These are phyloP conservation scores for Enteromius afrohamiltoni DNA, from an alignment of 2,797 vertebrate genomes.

Conservation along the genomic window DNA sequence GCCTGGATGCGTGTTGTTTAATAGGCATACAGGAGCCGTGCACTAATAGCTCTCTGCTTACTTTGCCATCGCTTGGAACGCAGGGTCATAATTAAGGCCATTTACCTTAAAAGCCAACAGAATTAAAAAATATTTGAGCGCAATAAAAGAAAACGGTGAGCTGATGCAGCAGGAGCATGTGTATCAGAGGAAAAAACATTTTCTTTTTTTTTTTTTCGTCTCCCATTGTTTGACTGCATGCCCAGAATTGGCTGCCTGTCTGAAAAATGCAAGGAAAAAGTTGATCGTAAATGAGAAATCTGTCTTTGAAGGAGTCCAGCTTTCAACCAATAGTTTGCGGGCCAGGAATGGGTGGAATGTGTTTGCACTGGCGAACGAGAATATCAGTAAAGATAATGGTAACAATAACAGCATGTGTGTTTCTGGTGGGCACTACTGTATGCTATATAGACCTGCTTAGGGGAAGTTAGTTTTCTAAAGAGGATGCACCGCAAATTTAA, in stretches of 20 bases:
- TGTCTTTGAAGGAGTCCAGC: conserved; percentile 41
- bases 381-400: conserved; percentile 49
- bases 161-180: conserved; percentile 34
- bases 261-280: conserved; percentile 44
- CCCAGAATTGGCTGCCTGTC: conserved; percentile 43
- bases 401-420: conserved; percentile 21
- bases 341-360: conserved; percentile 52
- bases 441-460: neutral
- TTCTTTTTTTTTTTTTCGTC: neutral
- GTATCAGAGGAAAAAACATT: neutral
- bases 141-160: conserved; percentile 54
- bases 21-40: conserved; percentile 39
- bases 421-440: neutral
- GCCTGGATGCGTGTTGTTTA: conserved; percentile 31
- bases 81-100: conserved; percentile 55
- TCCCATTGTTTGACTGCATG: conserved; percentile 44
- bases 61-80: conserved; percentile 36
- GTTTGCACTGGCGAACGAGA: conserved; percentile 33
- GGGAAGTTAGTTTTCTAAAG: neutral
- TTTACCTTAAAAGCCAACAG: conserved; percentile 55
- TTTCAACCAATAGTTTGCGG: conserved; percentile 28
- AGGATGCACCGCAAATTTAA: neutral
- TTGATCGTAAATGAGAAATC: conserved; percentile 49
- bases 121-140: conserved; percentile 47
- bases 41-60: conserved; percentile 41